Evolutionary conservation across 2,888 invertebrate genomes (phyloP), one percentile per base, ranked within the genome.

Genomic region (Epirrita christyi): DNA sequence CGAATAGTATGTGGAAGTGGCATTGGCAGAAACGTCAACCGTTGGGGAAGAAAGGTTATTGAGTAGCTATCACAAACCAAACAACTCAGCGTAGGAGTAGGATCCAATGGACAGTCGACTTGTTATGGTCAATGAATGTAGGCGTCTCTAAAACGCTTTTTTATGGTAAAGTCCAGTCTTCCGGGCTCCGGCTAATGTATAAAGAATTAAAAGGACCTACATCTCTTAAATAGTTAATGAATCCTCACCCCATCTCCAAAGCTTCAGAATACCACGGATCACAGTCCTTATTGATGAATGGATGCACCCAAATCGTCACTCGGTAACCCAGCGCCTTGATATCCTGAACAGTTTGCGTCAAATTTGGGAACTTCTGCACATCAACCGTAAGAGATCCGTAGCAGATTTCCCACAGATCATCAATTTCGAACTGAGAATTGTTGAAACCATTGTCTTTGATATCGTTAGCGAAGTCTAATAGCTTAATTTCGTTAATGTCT

Each of bases 331-430:
- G 75, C 0, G 77, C 77, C 69, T 95, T 95, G 0, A 97, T 78
- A 21, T 93, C 84, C 11, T 86, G 76, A 0, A 95, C 93, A 2
- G 96, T 93, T 13, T 87, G 75, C 8, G 88, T 92, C 13, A 96
- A 93, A 66, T 96, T 88, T 0, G 95, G 94, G 75, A 98, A 98
- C 78, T 95, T 96, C 0, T 74, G 81, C 8, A 87, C 82, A 68
- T 96, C 93, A 60, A 98, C 96, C 10, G 92, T 93, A 29, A 96
- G 87, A 7, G 96, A 95, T 0, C 98, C 98, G 72, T 97, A 97
- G 72, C 96, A 96, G 0, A 93, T 93, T 78, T 98, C 97, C 97
- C 97, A 98, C 11, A 94, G 92, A 76, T 98, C 98, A 73, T 98
- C 97, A 43, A 98, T 96, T 88, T 97, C 97, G 38, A 96, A 80